These are phyloP conservation scores for Cartodere bifasciata DNA, from an alignment of 2,888 invertebrate species.

Conservation along the genomic window DNA sequence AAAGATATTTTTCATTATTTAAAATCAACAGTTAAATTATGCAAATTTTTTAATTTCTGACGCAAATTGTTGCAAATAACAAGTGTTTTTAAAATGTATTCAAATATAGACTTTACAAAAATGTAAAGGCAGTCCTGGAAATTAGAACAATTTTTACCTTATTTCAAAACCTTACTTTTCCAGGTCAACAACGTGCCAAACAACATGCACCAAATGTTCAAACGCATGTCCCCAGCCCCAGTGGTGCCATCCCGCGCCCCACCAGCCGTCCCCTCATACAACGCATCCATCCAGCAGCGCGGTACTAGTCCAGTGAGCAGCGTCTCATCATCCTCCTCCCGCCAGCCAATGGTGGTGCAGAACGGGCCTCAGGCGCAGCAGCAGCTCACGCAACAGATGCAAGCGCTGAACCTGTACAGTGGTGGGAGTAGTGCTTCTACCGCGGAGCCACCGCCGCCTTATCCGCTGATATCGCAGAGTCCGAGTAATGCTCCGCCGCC, in stretches of 20 bases:
- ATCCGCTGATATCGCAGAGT: conserved; percentile 39
- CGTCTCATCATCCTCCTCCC: conserved; percentile 30
- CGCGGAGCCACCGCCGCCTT: conserved; percentile 49
- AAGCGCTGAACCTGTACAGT: conserved; percentile 68
- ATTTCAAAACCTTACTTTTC: too few species aligned
- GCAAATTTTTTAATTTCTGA: too few species aligned
- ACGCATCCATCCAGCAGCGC: conserved; percentile 23
- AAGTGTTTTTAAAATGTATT: too few species aligned
- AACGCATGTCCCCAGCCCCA: conserved; percentile 63
- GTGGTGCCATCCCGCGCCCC: conserved; percentile 57
- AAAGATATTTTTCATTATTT: too few species aligned
- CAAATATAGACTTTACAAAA: too few species aligned
- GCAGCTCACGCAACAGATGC: conserved; percentile 78
- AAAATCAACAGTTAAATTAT: too few species aligned
- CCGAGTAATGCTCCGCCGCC: conserved; percentile 53
- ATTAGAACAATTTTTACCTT: too few species aligned
- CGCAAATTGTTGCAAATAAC: too few species aligned
- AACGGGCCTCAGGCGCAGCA: conserved; percentile 73
- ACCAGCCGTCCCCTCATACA: conserved; percentile 42
- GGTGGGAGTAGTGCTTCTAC: conserved; percentile 43
- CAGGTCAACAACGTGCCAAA: conserved; percentile 46
- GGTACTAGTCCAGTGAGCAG: conserved; percentile 49
- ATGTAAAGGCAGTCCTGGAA: too few species aligned
- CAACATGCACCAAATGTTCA: conserved; percentile 58
- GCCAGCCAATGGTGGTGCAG: conserved; percentile 71